Evolutionary conservation across 1,140 invertebrate species (phyloP), one percentile per base, ranked within the genome.

Genomic region (Euwallacea similis): DNA sequence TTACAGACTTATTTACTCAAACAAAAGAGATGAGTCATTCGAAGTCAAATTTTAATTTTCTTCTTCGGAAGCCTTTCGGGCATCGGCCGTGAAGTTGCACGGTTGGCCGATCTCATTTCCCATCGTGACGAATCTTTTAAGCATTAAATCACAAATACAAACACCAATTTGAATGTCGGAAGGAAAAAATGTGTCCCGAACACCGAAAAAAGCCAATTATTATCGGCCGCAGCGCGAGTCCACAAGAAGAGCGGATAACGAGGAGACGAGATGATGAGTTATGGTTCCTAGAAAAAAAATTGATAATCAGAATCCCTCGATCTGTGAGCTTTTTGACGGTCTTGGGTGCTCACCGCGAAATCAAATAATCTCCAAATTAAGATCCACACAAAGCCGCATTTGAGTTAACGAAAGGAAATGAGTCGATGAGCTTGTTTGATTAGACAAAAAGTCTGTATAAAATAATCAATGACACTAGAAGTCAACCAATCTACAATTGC

Each of bases 61-160:
- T 50, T 64, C 47, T 61, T 61, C 33, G 59, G 59, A 61, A 61
- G 59, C 42, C 21, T 61, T 61, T 61, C 54, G 54, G n/a, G 54
- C 13, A 56, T 62, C 44, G 21, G 54, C 66, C 55, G 56, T 68
- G 58, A 68, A 59, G 43, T 50, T 47, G 21, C 50, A 68, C 58
- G 66, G 21, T 68, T 44, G 7, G 46, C 6, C 41, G 66, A 33
- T 59, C 56, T 50, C 66, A 68, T 68, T 68, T 68, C 56, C 66
- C 50, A 60, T 60, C 58, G 66, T 68, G 66, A 68, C 66, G 66
- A 68, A 68, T 68, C 66, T 60, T 53, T 58, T 15, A 60, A 68
- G 55, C 66, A 53, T 68, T 60, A 59, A 60, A 68, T 68, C 55
- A 68, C 58, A 60, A 68, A 59, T 60, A 60, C 66, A 68, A 68